Percentiles rank a stretch among this genome's conserved stretches.
Evolutionary conservation across 2,888 invertebrate species (phyloP).

Genomic region (Lochmaea crataegi): DNA sequence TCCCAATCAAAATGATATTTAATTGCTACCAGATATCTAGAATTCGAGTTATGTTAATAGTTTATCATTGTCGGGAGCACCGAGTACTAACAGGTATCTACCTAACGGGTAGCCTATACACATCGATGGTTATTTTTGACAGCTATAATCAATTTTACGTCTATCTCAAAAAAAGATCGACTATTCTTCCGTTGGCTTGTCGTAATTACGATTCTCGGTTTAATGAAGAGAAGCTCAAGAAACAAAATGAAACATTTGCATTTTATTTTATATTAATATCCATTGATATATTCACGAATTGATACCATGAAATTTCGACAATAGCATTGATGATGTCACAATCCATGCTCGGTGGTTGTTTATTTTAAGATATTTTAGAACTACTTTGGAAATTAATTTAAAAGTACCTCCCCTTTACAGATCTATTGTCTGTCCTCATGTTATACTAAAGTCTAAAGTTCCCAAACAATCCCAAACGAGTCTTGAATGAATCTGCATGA

Average conservation of each 20-base stretch:
- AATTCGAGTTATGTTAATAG: constrained; percentile 40
- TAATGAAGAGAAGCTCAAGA: constrained; percentile 3
- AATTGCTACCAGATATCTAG: constrained; percentile 40
- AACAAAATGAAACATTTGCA: not conserved
- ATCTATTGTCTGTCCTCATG: too few species aligned
- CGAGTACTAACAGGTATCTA: constrained; percentile 13
- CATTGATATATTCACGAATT: too few species aligned
- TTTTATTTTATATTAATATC: not conserved
- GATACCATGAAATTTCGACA: too few species aligned
- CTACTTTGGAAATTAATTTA: too few species aligned
- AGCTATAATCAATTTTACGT: constrained; percentile 45
- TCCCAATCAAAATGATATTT: constrained; percentile 42
- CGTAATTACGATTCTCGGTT: constrained; percentile 14
- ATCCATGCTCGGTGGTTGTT: too few species aligned
- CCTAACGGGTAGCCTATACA: constrained; percentile 22
- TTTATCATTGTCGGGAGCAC: constrained; percentile 25
- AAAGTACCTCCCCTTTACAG: too few species aligned
- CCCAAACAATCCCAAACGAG: too few species aligned
- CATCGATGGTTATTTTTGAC: constrained; percentile 44
- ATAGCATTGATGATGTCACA: too few species aligned
- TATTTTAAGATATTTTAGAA: too few species aligned
- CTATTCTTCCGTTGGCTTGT: constrained; percentile 24
- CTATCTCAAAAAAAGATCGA: constrained; percentile 26
- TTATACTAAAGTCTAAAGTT: too few species aligned
- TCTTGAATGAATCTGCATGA: too few species aligned